Evolutionary conservation across 2,797 vertebrate genomes (phyloP).

Genomic region (Pantherophis vulpinus): DNA sequence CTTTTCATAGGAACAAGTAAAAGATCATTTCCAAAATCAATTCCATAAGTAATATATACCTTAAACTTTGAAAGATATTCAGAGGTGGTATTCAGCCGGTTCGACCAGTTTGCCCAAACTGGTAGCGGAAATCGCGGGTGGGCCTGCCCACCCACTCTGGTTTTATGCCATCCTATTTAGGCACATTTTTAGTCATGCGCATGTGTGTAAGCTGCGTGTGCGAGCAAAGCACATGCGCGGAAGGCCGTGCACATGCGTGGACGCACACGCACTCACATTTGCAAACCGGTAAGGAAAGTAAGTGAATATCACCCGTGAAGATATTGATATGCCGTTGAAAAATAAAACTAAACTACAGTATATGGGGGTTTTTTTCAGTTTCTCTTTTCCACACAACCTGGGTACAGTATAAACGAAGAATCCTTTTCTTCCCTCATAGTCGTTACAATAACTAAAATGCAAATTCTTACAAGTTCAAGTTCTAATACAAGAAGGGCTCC

Average conservation of each 20-base stretch:
- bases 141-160: too few species aligned
- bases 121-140: too few species aligned
- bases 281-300: too few species aligned
- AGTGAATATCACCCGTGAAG: not conserved
- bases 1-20: not conserved
- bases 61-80: not conserved
- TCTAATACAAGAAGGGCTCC: not conserved
- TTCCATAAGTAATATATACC: not conserved
- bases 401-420: not conserved
- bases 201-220: too few species aligned
- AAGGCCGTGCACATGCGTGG: too few species aligned
- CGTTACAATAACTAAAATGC: not conserved
- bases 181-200: too few species aligned
- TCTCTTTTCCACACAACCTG: not conserved
- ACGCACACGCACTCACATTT: too few species aligned
- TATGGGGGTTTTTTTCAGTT: not conserved
- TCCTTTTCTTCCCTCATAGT: not conserved
- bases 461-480: not conserved
- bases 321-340: not conserved
- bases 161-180: too few species aligned
- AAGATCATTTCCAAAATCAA: not conserved
- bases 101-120: too few species aligned
- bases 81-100: too few species aligned
- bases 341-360: not conserved
- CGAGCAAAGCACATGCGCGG: too few species aligned